Percentiles rank a stretch among this genome's conserved stretches.
Conservation (phyloP, 2,888 invertebrate species). For the Calliscelio sp. region DNA sequence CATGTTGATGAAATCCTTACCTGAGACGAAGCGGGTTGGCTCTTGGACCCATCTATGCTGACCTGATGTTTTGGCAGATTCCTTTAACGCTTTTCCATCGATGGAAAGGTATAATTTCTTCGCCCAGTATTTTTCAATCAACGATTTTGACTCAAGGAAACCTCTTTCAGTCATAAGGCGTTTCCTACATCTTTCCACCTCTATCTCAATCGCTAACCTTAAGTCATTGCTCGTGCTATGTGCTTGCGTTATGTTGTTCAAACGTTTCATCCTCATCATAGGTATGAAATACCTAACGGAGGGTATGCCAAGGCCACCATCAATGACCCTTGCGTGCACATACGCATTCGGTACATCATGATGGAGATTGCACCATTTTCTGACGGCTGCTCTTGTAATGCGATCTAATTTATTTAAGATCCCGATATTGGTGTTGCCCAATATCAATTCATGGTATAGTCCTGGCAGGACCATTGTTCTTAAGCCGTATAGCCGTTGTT, state of each 20-base stretch:
- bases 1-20: no score
- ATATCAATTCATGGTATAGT: neutral
- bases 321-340: slow-evolving; percentile 76
- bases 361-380: slow-evolving; percentile 80
- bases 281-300: slow-evolving; percentile 61
- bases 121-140: neutral
- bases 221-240: no score
- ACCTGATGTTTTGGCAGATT: neutral
- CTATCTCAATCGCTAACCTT: no score
- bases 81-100: neutral
- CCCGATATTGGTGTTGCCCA: neutral
- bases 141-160: no score
- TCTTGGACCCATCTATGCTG: slow-evolving; percentile 72
- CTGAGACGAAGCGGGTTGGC: no score
- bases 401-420: slow-evolving; percentile 74
- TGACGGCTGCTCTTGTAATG: slow-evolving; percentile 46
- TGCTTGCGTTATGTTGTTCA: neutral
- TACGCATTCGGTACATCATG: slow-evolving; percentile 80
- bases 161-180: no score
- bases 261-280: neutral
- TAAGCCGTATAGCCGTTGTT: slow-evolving; percentile 66
- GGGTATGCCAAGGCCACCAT: slow-evolving; percentile 77
- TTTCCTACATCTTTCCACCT: no score
- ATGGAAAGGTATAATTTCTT: neutral
- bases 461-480: slow-evolving; percentile 4